Percentiles rank a stretch among this genome's conserved stretches.
These are phyloP conservation scores for Falco biarmicus DNA, from an alignment of 2,797 vertebrate genomes.

Conservation along the genomic window DNA sequence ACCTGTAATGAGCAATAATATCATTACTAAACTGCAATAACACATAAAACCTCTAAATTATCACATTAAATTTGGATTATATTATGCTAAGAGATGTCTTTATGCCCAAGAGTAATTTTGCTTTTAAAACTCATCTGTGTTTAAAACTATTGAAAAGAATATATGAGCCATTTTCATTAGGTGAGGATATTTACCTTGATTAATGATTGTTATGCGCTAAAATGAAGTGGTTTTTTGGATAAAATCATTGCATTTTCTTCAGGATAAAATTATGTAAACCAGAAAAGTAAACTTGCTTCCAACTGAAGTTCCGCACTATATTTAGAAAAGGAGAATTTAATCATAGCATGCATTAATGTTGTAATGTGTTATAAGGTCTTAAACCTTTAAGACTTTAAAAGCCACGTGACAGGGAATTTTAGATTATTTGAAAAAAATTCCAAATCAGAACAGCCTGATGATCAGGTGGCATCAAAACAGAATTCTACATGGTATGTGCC, in stretches of 20 bases:
- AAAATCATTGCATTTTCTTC: neutral
- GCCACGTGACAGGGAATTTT: neutral
- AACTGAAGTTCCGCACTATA: neutral
- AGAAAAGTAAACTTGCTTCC: neutral
- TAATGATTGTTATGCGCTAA: neutral
- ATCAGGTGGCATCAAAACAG: neutral
- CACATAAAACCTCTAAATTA: slow-evolving; percentile 59
- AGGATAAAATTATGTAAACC: neutral
- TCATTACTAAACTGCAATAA: slow-evolving; percentile 33
- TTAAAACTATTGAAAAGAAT: neutral
- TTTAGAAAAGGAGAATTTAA: neutral
- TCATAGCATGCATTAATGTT: neutral
- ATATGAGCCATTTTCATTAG: slow-evolving; percentile 1
- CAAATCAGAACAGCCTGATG: neutral
- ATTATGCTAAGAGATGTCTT: slow-evolving; percentile 29
- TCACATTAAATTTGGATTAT: slow-evolving; percentile 38
- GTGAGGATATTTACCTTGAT: neutral
- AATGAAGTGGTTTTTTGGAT: neutral
- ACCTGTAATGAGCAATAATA: slow-evolving; percentile 47
- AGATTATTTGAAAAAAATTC: neutral
- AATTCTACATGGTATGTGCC: neutral
- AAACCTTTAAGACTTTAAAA: neutral
- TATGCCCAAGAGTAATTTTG: slow-evolving; percentile 13
- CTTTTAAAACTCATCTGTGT: slow-evolving; percentile 20
- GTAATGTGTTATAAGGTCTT: neutral